A percentile compares a stretch with the other conserved stretches of the same genome.
phyloP scores from a whole-genome alignment of 1,140 invertebrate species.

The Coboldia fuscipes region DNA sequence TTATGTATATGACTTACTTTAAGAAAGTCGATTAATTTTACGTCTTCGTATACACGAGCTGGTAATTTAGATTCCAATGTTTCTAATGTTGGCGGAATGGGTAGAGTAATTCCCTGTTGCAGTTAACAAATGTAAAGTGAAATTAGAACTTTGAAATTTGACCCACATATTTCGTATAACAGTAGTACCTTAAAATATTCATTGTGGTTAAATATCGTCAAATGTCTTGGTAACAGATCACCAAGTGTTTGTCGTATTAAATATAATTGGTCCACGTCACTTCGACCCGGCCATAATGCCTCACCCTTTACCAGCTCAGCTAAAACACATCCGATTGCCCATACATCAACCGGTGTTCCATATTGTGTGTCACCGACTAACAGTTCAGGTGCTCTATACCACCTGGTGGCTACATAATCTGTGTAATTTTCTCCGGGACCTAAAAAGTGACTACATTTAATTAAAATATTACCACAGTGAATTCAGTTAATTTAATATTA shows the following conservation, averaged over 20 bases:
- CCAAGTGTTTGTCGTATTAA: conserved; percentile 79
- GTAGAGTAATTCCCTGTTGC: conserved; percentile 69
- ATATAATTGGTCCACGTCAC: conserved; percentile 95
- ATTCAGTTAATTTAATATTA: conserved; percentile 24
- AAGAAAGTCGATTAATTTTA: conserved; percentile 62
- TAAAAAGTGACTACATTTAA: conserved; percentile 11
- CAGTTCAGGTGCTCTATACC: conserved; percentile 93
- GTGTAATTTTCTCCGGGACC: conserved; percentile 93
- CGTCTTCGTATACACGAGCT: conserved; percentile 34
- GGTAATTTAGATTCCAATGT: conserved; percentile 70
- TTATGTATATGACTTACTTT: conserved; percentile 31
- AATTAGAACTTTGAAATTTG: too few relatives aligned
- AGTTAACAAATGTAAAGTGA: background rate
- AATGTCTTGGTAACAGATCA: conserved; percentile 79
- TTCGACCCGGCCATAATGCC: conserved; percentile 93
- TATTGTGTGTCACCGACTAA: conserved; percentile 95
- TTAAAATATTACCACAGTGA: background rate
- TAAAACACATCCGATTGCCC: conserved; percentile 54
- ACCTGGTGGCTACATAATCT: conserved; percentile 96
- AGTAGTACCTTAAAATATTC: conserved; percentile 68
- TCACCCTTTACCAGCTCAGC: conserved; percentile 91
- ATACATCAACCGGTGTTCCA: conserved; percentile 90
- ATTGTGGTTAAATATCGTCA: conserved; percentile 88
- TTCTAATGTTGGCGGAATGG: conserved; percentile 70
- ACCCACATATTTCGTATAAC: too few relatives aligned